Evolutionary conservation across 2,888 invertebrate species (phyloP).

Genomic region (Auanema freiburgensis): DNA sequence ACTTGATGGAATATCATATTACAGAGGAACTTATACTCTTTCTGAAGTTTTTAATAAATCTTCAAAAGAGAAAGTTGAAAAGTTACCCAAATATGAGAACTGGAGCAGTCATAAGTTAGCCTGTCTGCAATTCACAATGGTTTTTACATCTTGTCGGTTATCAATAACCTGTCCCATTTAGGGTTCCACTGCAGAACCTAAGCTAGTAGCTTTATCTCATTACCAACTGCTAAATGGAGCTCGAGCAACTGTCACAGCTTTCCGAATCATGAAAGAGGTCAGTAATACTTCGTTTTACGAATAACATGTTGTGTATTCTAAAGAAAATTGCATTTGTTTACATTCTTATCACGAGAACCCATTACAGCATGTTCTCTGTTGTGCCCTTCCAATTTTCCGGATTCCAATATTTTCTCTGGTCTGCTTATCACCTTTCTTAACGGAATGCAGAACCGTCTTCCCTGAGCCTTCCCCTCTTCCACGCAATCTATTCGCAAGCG

Average conservation of each 20-base stretch:
- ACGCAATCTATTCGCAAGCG: conserved; percentile 50
- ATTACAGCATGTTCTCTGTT: conserved; percentile 53
- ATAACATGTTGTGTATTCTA: not conserved
- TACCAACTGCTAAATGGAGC: conserved; percentile 62
- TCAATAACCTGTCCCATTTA: conserved; percentile 18
- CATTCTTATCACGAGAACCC: not conserved
- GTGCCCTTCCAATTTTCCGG: conserved; percentile 61
- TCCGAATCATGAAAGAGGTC: conserved; percentile 30
- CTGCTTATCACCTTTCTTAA: conserved; percentile 56
- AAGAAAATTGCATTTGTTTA: not conserved
- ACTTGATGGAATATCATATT: conserved; percentile 6
- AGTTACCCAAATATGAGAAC: conserved; percentile 49
- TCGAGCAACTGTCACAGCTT: conserved; percentile 50
- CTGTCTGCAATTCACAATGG: conserved; percentile 58
- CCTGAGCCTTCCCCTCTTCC: conserved; percentile 62
- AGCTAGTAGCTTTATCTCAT: conserved; percentile 57
- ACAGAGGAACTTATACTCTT: conserved; percentile 56
- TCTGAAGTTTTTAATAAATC: conserved; percentile 55
- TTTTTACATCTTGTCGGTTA: conserved; percentile 8
- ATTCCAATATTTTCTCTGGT: conserved; percentile 58
- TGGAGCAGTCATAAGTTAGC: conserved; percentile 58
- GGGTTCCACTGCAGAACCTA: conserved; percentile 58
- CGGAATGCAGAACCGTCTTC: conserved; percentile 52
- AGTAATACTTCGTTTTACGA: not conserved
- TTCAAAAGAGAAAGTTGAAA: conserved; percentile 46